Conservation (phyloP, 2,113 vertebrate species). For the Dromiciops gliroides region DNA sequence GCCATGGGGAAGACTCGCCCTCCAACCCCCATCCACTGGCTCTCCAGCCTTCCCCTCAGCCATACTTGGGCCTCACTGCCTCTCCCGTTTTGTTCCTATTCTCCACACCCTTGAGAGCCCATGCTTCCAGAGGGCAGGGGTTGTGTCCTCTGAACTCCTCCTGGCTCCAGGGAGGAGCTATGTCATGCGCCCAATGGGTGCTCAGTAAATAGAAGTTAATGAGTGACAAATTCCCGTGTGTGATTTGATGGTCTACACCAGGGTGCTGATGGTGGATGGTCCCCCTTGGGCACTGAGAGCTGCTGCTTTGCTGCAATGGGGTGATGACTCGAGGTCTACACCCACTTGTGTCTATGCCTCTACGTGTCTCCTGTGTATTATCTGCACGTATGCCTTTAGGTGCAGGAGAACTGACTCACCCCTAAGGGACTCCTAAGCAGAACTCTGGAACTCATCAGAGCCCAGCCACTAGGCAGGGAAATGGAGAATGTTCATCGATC, state of each 20-base stretch:
- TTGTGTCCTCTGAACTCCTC: too few relatives aligned
- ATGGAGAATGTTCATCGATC: background rate
- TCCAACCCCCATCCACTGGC: background rate
- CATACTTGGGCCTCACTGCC: background rate
- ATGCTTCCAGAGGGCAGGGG: background rate
- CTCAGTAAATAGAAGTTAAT: conserved; percentile 23
- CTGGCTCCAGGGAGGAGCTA: background rate
- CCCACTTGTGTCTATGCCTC: too few relatives aligned
- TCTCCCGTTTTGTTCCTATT: background rate
- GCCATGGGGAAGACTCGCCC: conserved; percentile 34
- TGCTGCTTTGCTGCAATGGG: background rate
- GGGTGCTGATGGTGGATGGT: background rate
- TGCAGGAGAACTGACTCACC: background rate
- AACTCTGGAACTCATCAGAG: background rate
- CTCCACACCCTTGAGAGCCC: conserved; percentile 2
- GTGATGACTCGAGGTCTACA: background rate
- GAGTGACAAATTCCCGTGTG: background rate
- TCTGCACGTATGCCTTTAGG: too few relatives aligned
- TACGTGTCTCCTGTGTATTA: too few relatives aligned
- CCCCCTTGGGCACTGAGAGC: background rate
- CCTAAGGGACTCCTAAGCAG: background rate
- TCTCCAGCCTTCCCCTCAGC: conserved; percentile 29
- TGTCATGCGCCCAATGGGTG: conserved; percentile 42
- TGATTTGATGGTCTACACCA: background rate
- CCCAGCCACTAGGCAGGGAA: background rate